Evolutionary conservation across 1,140 invertebrate species (phyloP).

Genomic region (Tribolium madens): DNA sequence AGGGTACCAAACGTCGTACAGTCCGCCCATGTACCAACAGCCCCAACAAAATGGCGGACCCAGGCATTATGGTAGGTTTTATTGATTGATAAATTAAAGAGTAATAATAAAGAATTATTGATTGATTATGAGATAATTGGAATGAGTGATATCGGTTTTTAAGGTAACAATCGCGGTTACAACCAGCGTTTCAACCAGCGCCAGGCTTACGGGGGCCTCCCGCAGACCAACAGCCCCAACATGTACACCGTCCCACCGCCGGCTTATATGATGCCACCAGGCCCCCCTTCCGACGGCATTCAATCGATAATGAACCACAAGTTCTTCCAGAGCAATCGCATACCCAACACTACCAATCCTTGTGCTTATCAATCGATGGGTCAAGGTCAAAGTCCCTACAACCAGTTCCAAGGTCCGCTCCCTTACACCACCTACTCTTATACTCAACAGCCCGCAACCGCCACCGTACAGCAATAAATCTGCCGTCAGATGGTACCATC

Average conservation of each 20-base stretch:
- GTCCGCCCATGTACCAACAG: constrained; percentile 55
- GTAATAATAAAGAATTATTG: no score
- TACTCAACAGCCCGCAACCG: constrained; percentile 65
- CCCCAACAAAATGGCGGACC: constrained; percentile 38
- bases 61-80: constrained; percentile 43
- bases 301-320: constrained; percentile 73
- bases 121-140: no score
- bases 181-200: constrained; percentile 63
- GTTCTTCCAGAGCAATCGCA: constrained; percentile 72
- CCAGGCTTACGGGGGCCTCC: constrained; percentile 62
- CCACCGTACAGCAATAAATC: constrained; percentile 63
- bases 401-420: constrained; percentile 61
- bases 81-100: no score
- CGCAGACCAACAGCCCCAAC: constrained; percentile 65
- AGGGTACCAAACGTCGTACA: constrained; percentile 58
- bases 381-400: constrained; percentile 69
- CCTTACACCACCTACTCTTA: constrained; percentile 67
- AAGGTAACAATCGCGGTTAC: constrained; percentile 60
- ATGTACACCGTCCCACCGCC: constrained; percentile 70
- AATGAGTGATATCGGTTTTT: no score
- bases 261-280: constrained; percentile 66
- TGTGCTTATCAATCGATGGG: constrained; percentile 73
- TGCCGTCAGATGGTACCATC: not conserved
- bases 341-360: constrained; percentile 68
- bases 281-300: constrained; percentile 67